Evolutionary conservation across 2,797 vertebrate genomes (phyloP), one percentile per base, ranked within the genome.

Genomic region (Pseudochirops cupreus): DNA sequence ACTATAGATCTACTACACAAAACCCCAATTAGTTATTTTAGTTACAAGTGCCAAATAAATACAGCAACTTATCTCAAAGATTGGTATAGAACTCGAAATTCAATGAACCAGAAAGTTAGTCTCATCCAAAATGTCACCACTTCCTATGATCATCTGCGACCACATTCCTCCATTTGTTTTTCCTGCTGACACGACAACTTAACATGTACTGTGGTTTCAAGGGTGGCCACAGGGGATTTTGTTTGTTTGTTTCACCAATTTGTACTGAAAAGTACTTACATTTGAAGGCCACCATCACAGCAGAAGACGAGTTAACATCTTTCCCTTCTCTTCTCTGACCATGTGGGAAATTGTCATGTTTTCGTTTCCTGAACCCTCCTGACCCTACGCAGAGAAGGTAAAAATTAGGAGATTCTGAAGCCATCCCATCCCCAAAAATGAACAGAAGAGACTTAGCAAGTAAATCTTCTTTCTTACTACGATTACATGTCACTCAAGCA

Each of bases 271-370:
- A 56, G 33, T 97, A 98, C 98, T 98, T 98, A 99, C 99, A 98
- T 99, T 98, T 99, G 98, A 99, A 99, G 94, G 99, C 99, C 0
- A 98, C 67, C 93, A 99, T 98, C 97, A 99, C 97, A 52, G 99
- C 98, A 26, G 99, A 99, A 82, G 99, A 99, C 0, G 97, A 94
- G 96, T 98, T 98, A 94, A 98, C 97, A 58, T 97, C 98, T 56
- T 98, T 97, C 96, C 99, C 99, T 93, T 98, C 98, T 96, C 96
- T 98, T 91, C 98, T 98, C 94, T 98, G 98, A 96, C 97, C 97
- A 90, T 98, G 98, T 87, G 98, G 98, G 55, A 97, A 98, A 94
- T 98, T 98, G 94, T 99, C 99, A 95, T 98, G 98, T 96, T 99
- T 99, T 98, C 98, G 98, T 98, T 99, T 99, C 97, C 99, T 98